phyloP scores from a whole-genome alignment of 2,797 vertebrate genomes.

The Anabas testudineus region DNA sequence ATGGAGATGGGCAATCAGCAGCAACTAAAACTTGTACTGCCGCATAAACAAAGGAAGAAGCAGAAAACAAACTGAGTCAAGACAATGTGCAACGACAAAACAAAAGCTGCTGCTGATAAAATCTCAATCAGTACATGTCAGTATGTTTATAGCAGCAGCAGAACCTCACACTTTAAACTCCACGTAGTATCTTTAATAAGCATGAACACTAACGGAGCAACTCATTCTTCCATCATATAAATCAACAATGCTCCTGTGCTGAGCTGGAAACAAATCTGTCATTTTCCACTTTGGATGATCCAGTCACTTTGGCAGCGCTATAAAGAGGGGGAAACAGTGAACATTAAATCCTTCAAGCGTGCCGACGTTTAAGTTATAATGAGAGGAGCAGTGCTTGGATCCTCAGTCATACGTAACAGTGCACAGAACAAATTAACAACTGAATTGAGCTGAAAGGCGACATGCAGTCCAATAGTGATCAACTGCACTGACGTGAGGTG shows the following conservation, averaged over 20 bases:
- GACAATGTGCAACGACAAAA: background rate
- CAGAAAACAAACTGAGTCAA: background rate
- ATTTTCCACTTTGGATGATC: slow-evolving; percentile 45
- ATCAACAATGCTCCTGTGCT: slow-evolving; percentile 31
- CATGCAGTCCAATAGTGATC: slow-evolving; percentile 34
- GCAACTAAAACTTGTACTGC: too few species aligned
- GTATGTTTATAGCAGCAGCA: background rate
- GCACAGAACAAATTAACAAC: slow-evolving; percentile 35
- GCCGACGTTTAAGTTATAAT: slow-evolving; percentile 17
- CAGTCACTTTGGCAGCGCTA: slow-evolving; percentile 34
- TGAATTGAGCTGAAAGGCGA: slow-evolving; percentile 29
- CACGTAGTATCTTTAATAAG: background rate
- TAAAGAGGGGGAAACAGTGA: slow-evolving; percentile 22
- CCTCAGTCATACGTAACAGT: slow-evolving; percentile 26
- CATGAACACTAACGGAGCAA: slow-evolving; percentile 7
- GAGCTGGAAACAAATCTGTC: slow-evolving; percentile 43
- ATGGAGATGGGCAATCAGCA: too few species aligned
- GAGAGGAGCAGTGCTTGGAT: slow-evolving; percentile 12
- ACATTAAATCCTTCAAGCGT: slow-evolving; percentile 29
- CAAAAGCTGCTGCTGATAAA: background rate
- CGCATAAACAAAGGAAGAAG: background rate
- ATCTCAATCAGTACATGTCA: background rate
- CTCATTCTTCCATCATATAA: slow-evolving; percentile 24
- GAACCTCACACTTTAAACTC: background rate
- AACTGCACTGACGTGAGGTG: slow-evolving; percentile 40